phyloP scores from a whole-genome alignment of 2,113 vertebrate genomes.

The Ptilorrhoa leucosticta region DNA sequence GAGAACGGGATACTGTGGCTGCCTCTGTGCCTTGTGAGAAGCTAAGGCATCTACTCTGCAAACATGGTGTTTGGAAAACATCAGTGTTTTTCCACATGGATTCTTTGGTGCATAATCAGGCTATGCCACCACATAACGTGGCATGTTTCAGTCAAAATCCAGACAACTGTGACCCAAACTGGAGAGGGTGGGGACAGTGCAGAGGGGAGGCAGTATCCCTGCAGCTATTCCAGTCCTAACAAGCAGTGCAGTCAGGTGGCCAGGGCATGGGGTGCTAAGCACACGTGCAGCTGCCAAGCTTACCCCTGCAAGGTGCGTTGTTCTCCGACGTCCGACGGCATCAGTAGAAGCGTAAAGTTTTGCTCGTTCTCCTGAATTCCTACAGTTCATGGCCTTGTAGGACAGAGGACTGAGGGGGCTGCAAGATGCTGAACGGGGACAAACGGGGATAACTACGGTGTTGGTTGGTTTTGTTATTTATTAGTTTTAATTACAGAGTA shows the following conservation, averaged over 20 bases:
- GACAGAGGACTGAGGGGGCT: conserved; percentile 88
- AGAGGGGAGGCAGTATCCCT: neutral
- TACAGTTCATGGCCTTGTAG: conserved; percentile 85
- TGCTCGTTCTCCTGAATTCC: conserved; percentile 81
- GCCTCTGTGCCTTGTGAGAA: neutral
- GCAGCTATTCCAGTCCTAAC: neutral
- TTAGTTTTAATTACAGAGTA: conserved; percentile 62
- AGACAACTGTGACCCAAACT: neutral
- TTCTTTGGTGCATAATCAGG: neutral
- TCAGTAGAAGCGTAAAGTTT: conserved; percentile 77
- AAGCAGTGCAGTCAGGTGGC: neutral
- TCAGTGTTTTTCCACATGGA: neutral
- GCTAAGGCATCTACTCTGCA: neutral
- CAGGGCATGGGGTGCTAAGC: neutral
- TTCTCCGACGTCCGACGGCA: conserved; percentile 73
- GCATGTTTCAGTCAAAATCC: neutral
- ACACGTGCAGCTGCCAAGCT: neutral
- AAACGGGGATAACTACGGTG: conserved; percentile 92
- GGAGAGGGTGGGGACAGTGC: neutral
- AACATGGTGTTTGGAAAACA: neutral
- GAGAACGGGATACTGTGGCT: neutral
- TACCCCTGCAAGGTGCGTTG: conserved; percentile 66
- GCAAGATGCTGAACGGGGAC: conserved; percentile 99
- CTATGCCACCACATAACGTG: rapidly evolving
- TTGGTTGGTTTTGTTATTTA: conserved; percentile 59